Evolutionary conservation across 2,113 vertebrate genomes (phyloP), one percentile per base, ranked within the genome.

Genomic region (Indri indri): DNA sequence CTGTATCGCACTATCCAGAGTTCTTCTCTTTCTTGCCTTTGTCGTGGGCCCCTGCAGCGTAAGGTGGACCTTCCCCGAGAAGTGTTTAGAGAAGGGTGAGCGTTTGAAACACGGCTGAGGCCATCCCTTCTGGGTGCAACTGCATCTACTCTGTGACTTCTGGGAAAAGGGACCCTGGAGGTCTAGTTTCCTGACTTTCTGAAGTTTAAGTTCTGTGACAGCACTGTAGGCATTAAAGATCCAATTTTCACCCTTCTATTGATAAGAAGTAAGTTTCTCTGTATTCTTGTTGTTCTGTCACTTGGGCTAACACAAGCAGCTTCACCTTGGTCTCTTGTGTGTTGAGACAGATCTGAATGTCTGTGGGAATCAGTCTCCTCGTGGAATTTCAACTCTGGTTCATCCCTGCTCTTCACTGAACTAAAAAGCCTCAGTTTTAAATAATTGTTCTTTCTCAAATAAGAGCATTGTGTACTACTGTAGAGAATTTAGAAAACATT

Each of bases 1-100:
- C 25, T 8, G 9, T 9, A 1, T 9, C 0, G 2, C 40, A 3
- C 22, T 40, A 13, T 2, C 25, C 16, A 18, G 18, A 27, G 8
- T 79, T 16, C 6, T 68, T 25, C 4, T 23, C 23, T 83, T 40
- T 17, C 40, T 71, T 32, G 32, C 42, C 23, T 91, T 63, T 20
- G 17, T 23, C 57, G 32, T 42, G 14, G 42, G 66, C 23, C 32
- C 16, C 42, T 59, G 57, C 8, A 25, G 57, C 8, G 22, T 40
- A 0, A 61, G 76, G n/a, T 3, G 0, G 6, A 1, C 34, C 76
- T 82, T 52, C 17, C 25, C 68, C 13, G 8, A 12, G 45, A 16
- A 37, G 70, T 6, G 18, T 42, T 82, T 4, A 45, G 20, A 45
- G 40, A 83, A 20, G 37, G 13, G 11, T n/a, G 50, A 30, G 5